Conservation (phyloP, 2,888 invertebrate species). For the Lobophora halterata region DNA sequence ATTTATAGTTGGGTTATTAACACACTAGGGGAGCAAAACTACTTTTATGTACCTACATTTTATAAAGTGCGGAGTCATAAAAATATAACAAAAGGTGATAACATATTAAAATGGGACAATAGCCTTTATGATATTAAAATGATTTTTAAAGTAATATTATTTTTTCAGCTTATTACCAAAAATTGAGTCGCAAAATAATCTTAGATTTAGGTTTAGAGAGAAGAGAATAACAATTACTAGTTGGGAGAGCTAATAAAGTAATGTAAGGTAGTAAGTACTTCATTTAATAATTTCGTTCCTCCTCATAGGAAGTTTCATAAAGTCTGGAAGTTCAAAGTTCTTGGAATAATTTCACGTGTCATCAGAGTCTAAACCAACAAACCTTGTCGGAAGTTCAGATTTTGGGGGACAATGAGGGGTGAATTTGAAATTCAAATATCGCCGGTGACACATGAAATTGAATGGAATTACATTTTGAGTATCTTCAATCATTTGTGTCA, state of each 20-base stretch:
- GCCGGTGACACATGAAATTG: constrained; percentile 62
- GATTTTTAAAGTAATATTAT: no score
- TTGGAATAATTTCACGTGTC: constrained; percentile 15
- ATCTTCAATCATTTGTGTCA: no score
- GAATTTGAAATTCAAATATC: constrained; percentile 67
- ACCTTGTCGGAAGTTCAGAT: constrained; percentile 31
- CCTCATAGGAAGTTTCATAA: not conserved
- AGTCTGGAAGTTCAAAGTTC: constrained; percentile 6
- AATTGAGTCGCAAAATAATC: no score
- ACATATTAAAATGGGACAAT: constrained; percentile 4
- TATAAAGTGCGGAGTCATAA: constrained; percentile 6
- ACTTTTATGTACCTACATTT: constrained; percentile 1
- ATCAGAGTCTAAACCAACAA: constrained; percentile 11
- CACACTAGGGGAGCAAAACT: constrained; percentile 21
- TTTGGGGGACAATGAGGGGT: constrained; percentile 48
- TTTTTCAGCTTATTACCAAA: no score
- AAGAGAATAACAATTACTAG: no score
- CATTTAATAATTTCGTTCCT: no score
- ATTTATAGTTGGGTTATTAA: constrained; percentile 29
- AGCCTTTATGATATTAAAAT: not conserved
- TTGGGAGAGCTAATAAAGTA: no score
- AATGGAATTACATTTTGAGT: constrained; percentile 53
- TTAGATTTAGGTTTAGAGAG: no score
- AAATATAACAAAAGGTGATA: no score
- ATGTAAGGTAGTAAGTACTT: no score